Percentiles rank a stretch among this genome's conserved stretches.
phyloP scores from a whole-genome alignment of 2,113 vertebrate species.

The Polypterus senegalus region DNA sequence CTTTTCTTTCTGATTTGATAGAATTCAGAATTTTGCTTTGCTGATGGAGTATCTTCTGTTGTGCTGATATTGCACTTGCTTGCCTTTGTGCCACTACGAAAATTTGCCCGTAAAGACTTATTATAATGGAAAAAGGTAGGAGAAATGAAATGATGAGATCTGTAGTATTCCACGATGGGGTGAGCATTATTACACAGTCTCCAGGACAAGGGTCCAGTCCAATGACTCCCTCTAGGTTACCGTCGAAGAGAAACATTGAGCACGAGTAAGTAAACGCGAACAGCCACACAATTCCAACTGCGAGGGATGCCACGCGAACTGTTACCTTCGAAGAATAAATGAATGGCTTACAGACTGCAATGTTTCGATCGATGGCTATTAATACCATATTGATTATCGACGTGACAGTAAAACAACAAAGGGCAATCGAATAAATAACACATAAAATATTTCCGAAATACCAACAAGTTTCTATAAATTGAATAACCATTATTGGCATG shows the following conservation, averaged over 20 bases:
- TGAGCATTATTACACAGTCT: conserved; percentile 1
- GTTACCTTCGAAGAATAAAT: conserved; percentile 6
- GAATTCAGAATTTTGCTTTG: background rate
- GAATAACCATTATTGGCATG: conserved; percentile 1
- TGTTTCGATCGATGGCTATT: conserved; percentile 5
- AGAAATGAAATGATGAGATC: conserved; percentile 4
- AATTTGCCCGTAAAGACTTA: conserved; percentile 2
- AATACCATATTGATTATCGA: conserved; percentile 1
- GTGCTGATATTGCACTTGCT: background rate
- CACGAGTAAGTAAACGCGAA: background rate
- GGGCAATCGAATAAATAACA: background rate
- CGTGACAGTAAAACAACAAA: background rate
- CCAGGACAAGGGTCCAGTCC: background rate
- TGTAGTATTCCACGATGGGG: background rate
- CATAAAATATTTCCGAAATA: conserved; percentile 8
- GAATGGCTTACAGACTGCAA: conserved; percentile 8
- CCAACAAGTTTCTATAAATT: conserved; percentile 7
- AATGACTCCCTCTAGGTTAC: background rate
- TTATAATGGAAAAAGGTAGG: conserved; percentile 1
- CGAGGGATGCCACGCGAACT: background rate
- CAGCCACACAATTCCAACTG: background rate
- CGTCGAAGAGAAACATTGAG: background rate
- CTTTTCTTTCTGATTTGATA: background rate
- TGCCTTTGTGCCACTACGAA: conserved; percentile 5
- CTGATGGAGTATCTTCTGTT: background rate